These are phyloP conservation scores for Oedothorax gibbosus DNA, from an alignment of 1,140 invertebrate species.

Conservation along the genomic window DNA sequence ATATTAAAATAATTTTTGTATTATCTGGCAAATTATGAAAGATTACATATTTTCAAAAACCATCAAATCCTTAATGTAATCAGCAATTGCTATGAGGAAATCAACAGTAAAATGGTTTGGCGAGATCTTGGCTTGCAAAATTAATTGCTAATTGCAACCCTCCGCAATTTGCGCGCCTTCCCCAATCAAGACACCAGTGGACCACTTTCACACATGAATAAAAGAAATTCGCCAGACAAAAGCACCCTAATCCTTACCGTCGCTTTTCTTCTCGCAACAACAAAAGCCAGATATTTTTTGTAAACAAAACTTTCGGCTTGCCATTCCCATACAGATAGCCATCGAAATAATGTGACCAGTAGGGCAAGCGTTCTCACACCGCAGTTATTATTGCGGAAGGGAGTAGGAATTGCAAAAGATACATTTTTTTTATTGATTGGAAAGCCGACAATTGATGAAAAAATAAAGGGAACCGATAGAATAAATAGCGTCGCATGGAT, in stretches of 20 bases:
- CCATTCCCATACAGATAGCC: slow-evolving; percentile 35
- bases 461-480: neutral
- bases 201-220: slow-evolving; percentile 48
- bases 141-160: slow-evolving; percentile 18
- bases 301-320: neutral
- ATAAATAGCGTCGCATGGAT: neutral
- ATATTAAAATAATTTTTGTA: no score
- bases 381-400: no score
- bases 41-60: no score
- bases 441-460: neutral
- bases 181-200: slow-evolving; percentile 46
- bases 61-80: no score
- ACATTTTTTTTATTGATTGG: slow-evolving; percentile 13
- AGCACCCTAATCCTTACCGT: slow-evolving; percentile 20
- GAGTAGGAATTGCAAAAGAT: slow-evolving; percentile 1
- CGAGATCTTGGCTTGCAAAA: neutral
- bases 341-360: slow-evolving; percentile 54
- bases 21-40: no score
- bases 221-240: slow-evolving; percentile 21
- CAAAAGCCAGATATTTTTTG: slow-evolving; percentile 31
- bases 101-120: neutral
- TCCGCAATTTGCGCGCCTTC: neutral
- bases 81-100: neutral
- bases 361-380: slow-evolving; percentile 29
- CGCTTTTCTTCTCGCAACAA: slow-evolving; percentile 34